phyloP scores from a whole-genome alignment of 2,888 invertebrate genomes.

The Tiliacea citrago region DNA sequence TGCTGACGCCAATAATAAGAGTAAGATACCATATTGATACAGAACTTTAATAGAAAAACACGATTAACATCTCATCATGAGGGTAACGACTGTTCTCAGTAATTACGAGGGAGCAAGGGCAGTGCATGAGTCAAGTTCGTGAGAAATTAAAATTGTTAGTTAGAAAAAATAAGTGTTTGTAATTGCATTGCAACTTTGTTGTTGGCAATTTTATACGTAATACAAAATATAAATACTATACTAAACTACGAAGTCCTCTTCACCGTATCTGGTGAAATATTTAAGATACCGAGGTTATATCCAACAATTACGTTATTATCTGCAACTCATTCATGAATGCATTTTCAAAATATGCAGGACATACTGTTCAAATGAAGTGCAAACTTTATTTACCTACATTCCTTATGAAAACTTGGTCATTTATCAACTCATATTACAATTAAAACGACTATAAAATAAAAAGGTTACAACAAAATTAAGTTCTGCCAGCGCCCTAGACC shows the following conservation, averaged over 20 bases:
- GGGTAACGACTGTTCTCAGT: slow-evolving; percentile 66
- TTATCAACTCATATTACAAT: neutral
- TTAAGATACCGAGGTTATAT: neutral
- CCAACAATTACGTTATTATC: neutral
- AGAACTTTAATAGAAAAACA: slow-evolving; percentile 35
- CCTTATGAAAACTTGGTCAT: neutral
- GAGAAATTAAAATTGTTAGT: neutral
- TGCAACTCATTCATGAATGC: slow-evolving; percentile 3
- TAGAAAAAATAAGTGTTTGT: neutral
- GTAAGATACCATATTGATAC: slow-evolving; percentile 14
- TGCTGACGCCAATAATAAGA: slow-evolving; percentile 1
- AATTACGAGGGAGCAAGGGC: slow-evolving; percentile 19
- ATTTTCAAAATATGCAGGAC: neutral
- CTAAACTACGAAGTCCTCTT: too few species aligned
- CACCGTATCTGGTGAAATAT: neutral
- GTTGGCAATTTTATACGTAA: neutral
- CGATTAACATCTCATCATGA: slow-evolving; percentile 46
- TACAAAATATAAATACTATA: neutral
- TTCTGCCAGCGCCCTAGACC: neutral
- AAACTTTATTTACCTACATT: too few species aligned
- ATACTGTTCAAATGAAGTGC: neutral
- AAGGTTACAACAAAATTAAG: neutral
- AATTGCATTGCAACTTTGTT: slow-evolving; percentile 18
- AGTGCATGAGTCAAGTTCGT: slow-evolving; percentile 36
- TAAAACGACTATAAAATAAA: neutral